Percentiles rank a stretch among this genome's conserved stretches.
Conservation (phyloP, 2,888 invertebrate genomes). For the Drosophila borborema region DNA sequence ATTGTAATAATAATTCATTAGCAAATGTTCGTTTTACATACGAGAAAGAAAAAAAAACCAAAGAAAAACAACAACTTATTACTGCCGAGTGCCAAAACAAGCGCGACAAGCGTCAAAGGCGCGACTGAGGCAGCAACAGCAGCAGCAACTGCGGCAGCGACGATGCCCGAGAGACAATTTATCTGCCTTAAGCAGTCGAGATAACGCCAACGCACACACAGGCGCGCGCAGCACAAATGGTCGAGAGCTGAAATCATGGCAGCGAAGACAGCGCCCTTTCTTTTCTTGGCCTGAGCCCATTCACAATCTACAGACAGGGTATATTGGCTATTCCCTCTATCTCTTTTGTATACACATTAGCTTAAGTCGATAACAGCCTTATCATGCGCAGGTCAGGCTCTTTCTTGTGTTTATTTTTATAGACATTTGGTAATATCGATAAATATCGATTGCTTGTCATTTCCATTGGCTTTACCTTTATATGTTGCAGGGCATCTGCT, state of each 20-base stretch:
- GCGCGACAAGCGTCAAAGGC: slow-evolving; percentile 29
- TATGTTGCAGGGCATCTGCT: neutral
- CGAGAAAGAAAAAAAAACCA: slow-evolving; percentile 21
- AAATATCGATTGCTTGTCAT: neutral
- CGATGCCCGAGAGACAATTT: slow-evolving; percentile 37
- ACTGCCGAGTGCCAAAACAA: slow-evolving; percentile 45
- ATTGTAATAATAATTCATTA: slow-evolving; percentile 81
- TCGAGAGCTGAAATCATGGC: slow-evolving; percentile 37
- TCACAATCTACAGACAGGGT: neutral
- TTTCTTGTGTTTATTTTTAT: neutral
- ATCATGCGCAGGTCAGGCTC: neutral
- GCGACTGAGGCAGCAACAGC: slow-evolving; percentile 3
- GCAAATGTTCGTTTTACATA: slow-evolving; percentile 55
- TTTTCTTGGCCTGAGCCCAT: neutral
- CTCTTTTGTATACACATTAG: neutral
- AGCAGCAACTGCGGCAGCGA: slow-evolving; percentile 22
- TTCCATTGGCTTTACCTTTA: neutral
- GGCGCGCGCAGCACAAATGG: slow-evolving; percentile 10
- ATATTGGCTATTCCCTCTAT: neutral
- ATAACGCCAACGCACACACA: slow-evolving; percentile 28
- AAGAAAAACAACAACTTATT: slow-evolving; percentile 18
- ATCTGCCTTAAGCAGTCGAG: slow-evolving; percentile 40
- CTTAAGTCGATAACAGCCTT: neutral
- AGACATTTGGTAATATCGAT: neutral
- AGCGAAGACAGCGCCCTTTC: slow-evolving; percentile 21